Evolutionary conservation across 1,140 invertebrate genomes (phyloP), one percentile per base, ranked within the genome.

Genomic region (Pogonus chalceus): DNA sequence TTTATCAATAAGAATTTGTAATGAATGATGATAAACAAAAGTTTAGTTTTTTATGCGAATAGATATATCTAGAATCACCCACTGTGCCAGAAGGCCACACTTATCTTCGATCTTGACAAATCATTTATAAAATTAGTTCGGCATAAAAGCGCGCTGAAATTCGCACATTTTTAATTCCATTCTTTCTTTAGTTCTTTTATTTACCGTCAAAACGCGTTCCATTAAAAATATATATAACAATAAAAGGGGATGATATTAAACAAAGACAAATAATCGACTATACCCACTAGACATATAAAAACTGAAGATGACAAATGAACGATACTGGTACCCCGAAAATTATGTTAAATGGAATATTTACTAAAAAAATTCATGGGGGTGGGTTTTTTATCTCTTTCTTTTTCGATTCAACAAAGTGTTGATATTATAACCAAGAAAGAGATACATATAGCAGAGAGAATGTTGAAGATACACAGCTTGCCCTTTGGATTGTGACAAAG

Each of bases 231-330:
- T 9, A 43, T 43, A 43, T 43, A 31, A 7, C 4, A 7, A 31
- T 31, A 31, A 7, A 31, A 7, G 26, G 4, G 26, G 4, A 14
- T 43, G 7, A 43, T 43, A 10, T 12, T 7, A 43, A 43, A 43
- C 9, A 43, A 16, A 43, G 18, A 43, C 37, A 43, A 18, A 43
- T 18, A 43, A 18, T 43, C 18, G 18, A 18, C 37, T n/a, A n/a
- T n/a, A n/a, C n/a, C n/a, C n/a, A n/a, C n/a, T n/a, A 43, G 37
- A 43, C 37, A 43, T 18, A 18, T 43, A n/a, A n/a, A n/a, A n/a
- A n/a, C n/a, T 43, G 18, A 43, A 43, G 18, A 43, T 43, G 37
- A 43, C 37, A 43, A 43, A 43, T 43, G 37, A 43, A 43, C 18
- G 9, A 43, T 43, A 43, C 7, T 43, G 4, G 37, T 43, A 18